These are phyloP conservation scores for Pachypanchax playfairii DNA, from an alignment of 2,113 vertebrate species.

Conservation along the genomic window DNA sequence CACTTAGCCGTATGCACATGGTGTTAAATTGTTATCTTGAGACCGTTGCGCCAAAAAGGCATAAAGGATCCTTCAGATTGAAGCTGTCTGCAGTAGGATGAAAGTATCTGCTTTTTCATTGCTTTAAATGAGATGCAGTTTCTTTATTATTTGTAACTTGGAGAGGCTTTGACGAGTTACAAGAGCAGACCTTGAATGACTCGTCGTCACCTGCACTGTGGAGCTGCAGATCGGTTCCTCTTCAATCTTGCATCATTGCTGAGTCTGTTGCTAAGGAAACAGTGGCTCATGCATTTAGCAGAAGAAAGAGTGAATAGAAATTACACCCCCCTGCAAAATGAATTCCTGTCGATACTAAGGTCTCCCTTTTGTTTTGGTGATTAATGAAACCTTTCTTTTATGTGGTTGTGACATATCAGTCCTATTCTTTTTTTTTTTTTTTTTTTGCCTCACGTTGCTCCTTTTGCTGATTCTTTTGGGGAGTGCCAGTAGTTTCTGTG, in stretches of 20 bases:
- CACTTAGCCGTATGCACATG: too few relatives aligned
- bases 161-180: slow-evolving; percentile 39
- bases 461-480: slow-evolving; percentile 38
- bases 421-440: slow-evolving; percentile 11
- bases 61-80: background rate
- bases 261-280: slow-evolving; percentile 84
- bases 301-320: slow-evolving; percentile 69
- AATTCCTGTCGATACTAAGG: slow-evolving; percentile 38
- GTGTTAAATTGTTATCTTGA: slow-evolving; percentile 10
- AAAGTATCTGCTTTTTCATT: slow-evolving; percentile 2
- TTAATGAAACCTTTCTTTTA: slow-evolving; percentile 52
- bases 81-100: background rate
- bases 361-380: slow-evolving; percentile 48
- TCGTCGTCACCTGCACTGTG: slow-evolving; percentile 72
- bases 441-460: background rate
- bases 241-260: slow-evolving; percentile 78
- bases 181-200: slow-evolving; percentile 43
- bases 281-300: slow-evolving; percentile 72
- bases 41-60: background rate
- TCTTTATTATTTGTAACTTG: slow-evolving; percentile 17
- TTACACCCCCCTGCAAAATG: slow-evolving; percentile 51
- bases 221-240: slow-evolving; percentile 75
- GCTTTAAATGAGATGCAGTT: slow-evolving; percentile 24
- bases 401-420: background rate
- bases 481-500: slow-evolving; percentile 27